Conservation (phyloP, 2,113 vertebrate genomes). For the Odontophorus gujanensis region DNA sequence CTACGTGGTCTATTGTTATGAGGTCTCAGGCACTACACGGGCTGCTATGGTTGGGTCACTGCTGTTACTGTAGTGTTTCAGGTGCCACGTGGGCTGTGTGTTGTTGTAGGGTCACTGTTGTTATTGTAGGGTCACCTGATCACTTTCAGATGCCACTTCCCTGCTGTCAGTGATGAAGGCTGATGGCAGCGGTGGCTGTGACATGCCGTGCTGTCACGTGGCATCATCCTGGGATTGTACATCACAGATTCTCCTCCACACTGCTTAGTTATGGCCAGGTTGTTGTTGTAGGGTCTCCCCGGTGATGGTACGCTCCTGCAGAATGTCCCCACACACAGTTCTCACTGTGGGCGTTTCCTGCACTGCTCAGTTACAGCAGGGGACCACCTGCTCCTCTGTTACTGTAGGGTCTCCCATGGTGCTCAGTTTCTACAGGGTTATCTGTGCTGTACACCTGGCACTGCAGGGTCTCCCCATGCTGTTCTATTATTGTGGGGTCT, state of each 20-base stretch:
- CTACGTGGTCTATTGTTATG: neutral
- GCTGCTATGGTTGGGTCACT: too few species aligned
- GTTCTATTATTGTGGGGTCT: neutral
- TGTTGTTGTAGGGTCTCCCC: neutral
- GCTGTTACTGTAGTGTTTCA: neutral
- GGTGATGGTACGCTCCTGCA: neutral
- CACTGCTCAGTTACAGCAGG: neutral
- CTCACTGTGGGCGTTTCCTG: neutral
- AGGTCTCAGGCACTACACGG: fast-evolving
- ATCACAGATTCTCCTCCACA: neutral
- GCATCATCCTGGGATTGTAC: too few species aligned
- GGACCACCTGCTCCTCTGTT: neutral
- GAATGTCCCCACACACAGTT: neutral
- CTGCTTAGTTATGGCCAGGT: neutral
- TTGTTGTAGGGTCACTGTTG: neutral
- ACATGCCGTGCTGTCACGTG: neutral
- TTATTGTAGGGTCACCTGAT: neutral
- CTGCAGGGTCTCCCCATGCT: neutral
- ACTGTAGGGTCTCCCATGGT: neutral
- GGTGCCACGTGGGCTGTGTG: neutral
- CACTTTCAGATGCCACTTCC: neutral
- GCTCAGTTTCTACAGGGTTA: neutral
- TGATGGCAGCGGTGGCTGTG: neutral
- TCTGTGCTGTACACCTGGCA: neutral
- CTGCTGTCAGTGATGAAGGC: neutral